Conservation (phyloP, 35 echinoderm and acorn worm genomes). For the Lytechinus variegatus region DNA sequence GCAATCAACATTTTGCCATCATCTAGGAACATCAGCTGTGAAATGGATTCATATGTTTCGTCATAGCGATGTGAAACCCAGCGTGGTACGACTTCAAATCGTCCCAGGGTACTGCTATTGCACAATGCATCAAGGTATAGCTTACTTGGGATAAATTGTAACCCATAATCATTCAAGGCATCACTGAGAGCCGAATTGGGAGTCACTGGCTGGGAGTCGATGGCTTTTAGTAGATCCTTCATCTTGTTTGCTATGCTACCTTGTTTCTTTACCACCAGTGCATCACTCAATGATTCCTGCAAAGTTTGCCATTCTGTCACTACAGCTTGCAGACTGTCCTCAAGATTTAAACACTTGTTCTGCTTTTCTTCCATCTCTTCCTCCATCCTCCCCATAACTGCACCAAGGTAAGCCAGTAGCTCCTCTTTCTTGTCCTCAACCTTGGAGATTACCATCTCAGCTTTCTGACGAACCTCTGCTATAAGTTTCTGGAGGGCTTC, state of each 20-base stretch:
- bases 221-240: slow-evolving; percentile 15
- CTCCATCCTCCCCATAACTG: neutral
- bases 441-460: neutral
- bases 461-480: neutral
- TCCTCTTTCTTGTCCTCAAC: neutral
- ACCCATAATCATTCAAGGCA: neutral
- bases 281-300: neutral
- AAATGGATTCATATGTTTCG: neutral
- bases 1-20: slow-evolving; percentile 21
- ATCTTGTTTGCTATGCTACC: neutral
- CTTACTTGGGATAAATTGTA: slow-evolving; percentile 19
- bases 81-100: neutral
- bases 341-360: neutral
- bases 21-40: neutral
- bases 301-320: neutral
- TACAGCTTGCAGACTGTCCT: neutral
- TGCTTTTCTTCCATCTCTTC: slow-evolving; percentile 7
- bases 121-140: neutral
- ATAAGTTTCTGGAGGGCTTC: neutral
- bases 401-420: neutral
- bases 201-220: neutral
- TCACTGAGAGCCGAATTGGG: neutral
- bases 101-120: neutral
- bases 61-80: neutral
- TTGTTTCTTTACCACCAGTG: neutral